A percentile compares a stretch with the other conserved stretches of the same genome.
phyloP scores from a whole-genome alignment of 2,113 vertebrate genomes.

The Garra rufa region DNA sequence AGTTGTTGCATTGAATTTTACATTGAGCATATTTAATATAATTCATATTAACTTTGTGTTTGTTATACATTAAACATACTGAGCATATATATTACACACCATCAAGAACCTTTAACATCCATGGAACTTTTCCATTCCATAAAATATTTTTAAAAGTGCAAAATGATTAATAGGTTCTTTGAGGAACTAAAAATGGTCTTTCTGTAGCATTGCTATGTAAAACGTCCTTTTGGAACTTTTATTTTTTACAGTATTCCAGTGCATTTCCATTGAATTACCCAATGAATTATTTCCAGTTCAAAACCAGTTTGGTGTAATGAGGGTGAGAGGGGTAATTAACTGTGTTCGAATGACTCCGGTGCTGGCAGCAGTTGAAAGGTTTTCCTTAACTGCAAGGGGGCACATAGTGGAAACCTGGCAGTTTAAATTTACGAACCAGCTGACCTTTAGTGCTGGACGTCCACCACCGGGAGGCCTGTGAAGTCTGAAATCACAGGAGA shows the following conservation, averaged over 20 bases:
- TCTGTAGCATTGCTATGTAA: too few relatives aligned
- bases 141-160: too few relatives aligned
- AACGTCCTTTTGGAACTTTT: neutral
- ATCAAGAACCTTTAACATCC: too few relatives aligned
- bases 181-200: neutral
- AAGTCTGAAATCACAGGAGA: neutral
- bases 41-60: too few relatives aligned
- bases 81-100: too few relatives aligned
- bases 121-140: too few relatives aligned
- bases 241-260: neutral
- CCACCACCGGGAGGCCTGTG: neutral
- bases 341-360: neutral
- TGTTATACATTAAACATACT: too few relatives aligned
- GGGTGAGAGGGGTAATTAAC: conserved; percentile 8
- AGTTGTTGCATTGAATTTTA: neutral
- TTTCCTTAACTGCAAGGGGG: conserved; percentile 27
- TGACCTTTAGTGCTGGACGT: conserved; percentile 39
- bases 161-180: neutral
- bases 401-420: conserved; percentile 24
- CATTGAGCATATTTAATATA: neutral
- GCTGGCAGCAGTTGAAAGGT: conserved; percentile 45
- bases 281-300: neutral
- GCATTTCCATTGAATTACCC: neutral
- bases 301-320: neutral
- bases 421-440: conserved; percentile 36